phyloP scores from a whole-genome alignment of 1,140 invertebrate genomes.

The Anoplophora glabripennis region DNA sequence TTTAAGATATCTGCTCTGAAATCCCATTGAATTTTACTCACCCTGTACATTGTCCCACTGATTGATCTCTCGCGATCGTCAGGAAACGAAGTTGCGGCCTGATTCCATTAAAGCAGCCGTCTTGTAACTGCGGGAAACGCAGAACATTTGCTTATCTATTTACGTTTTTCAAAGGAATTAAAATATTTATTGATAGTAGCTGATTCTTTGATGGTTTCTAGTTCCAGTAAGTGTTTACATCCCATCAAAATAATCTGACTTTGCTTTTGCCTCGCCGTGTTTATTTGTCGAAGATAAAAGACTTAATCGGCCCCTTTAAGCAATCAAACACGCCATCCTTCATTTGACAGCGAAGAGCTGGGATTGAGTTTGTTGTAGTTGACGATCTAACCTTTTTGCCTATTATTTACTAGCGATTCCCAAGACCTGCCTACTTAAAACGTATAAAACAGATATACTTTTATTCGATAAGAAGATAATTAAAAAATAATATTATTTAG shows the following conservation, averaged over 20 bases:
- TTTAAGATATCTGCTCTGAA: background rate
- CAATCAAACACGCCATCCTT: constrained; percentile 43
- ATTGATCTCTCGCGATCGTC: background rate
- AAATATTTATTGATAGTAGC: constrained; percentile 46
- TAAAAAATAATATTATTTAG: too few species aligned
- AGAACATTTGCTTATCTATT: constrained; percentile 42
- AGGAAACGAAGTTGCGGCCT: too few species aligned
- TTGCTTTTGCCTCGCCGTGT: constrained; percentile 30
- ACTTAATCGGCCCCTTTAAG: constrained; percentile 43
- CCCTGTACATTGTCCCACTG: background rate
- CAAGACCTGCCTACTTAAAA: too few species aligned
- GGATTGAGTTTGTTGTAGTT: too few species aligned
- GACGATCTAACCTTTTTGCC: too few species aligned
- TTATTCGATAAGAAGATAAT: too few species aligned
- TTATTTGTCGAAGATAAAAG: constrained; percentile 44
- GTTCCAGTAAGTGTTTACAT: constrained; percentile 41
- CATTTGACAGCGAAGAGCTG: constrained; percentile 9
- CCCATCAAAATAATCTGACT: constrained; percentile 40
- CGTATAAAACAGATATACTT: too few species aligned
- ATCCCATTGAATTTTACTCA: background rate
- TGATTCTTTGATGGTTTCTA: constrained; percentile 42
- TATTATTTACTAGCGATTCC: too few species aligned
- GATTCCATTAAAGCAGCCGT: background rate
- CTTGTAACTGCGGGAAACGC: constrained; percentile 30
- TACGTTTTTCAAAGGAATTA: constrained; percentile 41